Evolutionary conservation across 2,797 vertebrate genomes (phyloP), one percentile per base, ranked within the genome.

Genomic region (Oryzias sinensis): DNA sequence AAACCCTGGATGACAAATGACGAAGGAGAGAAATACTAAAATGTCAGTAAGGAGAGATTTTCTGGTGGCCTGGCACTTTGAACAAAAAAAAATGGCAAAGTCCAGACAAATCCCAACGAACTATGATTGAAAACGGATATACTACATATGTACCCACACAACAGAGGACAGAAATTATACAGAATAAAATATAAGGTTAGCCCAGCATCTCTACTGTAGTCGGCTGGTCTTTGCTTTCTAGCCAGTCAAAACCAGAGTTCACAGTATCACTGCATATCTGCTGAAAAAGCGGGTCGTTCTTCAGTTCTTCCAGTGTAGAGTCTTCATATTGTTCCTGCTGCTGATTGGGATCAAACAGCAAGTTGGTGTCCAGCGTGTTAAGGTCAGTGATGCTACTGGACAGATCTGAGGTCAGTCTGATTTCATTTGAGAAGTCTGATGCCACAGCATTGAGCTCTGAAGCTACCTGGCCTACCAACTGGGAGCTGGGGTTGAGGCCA

Each of bases 321-420:
- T 98, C 97, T 89, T 98, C 97, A 20, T 98, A 97, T 89, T 97
- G 95, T 91, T 95, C 96, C 91, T 98, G 97, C 92, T 97, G 97
- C 79, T 94, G 96, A 86, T 93, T 93, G 53, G 97, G 97, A 90
- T 99, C 96, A 85, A 99, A 99, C 89, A 99, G 94, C 87, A 99
- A 93, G 84, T 96, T 98, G 78, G 96, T 90, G 88, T 99, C 97
- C 90, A 99, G 93, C 49, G 96, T 93, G 87, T 97, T 99, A 87
- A 99, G 92, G 93, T 99, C 97, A 54, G 94, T 97, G 90, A 99
- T 99, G 94, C 97, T 99, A 94, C 95, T 95, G 90, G 97, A 97
- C 87, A 99, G 94, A 80, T 99, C 97, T 65, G 97, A 95, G 89
- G 94, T 94, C 93, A 99, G 93, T 86, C 96, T 93, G 85, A 99